phyloP scores from a whole-genome alignment of 1,140 invertebrate genomes.

The Heliconius eleuchia region DNA sequence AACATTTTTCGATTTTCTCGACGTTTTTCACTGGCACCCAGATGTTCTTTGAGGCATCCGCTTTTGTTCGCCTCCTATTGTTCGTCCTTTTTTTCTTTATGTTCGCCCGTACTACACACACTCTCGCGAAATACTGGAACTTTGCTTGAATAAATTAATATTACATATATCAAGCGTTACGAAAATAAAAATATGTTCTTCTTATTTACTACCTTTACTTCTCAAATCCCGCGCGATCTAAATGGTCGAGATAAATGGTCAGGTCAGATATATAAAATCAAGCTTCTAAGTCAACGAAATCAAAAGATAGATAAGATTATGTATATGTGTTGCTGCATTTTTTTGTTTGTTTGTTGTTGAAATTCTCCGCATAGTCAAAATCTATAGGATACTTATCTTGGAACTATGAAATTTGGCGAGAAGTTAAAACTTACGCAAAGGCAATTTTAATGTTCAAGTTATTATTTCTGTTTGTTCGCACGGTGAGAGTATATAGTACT shows the following conservation, averaged over 20 bases:
- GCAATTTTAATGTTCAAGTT: not conserved
- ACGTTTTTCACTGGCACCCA: constrained; percentile 43
- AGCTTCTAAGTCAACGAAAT: too few relatives aligned
- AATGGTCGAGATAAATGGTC: too few relatives aligned
- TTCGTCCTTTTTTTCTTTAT: constrained; percentile 41
- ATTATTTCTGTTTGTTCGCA: not conserved
- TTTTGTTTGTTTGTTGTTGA: too few relatives aligned
- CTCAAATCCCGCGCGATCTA: too few relatives aligned
- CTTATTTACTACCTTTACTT: not conserved
- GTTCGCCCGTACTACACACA: not conserved
- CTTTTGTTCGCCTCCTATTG: constrained; percentile 51
- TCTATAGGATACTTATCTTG: too few relatives aligned
- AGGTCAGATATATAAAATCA: too few relatives aligned
- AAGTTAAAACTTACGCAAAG: not conserved
- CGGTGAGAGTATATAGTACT: constrained; percentile 10
- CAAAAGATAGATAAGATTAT: too few relatives aligned
- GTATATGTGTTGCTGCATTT: too few relatives aligned
- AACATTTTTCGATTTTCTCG: constrained; percentile 35
- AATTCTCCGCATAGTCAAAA: too few relatives aligned
- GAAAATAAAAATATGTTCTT: not conserved
- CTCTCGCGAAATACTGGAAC: constrained; percentile 2
- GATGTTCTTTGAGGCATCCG: constrained; percentile 48
- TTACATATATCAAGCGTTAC: not conserved
- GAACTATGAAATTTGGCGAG: not conserved
- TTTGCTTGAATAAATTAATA: not conserved